Percentiles rank a stretch among this genome's conserved stretches.
Evolutionary conservation across 2,888 invertebrate species (phyloP).

Genomic region (Cataglyphis cursor): DNA sequence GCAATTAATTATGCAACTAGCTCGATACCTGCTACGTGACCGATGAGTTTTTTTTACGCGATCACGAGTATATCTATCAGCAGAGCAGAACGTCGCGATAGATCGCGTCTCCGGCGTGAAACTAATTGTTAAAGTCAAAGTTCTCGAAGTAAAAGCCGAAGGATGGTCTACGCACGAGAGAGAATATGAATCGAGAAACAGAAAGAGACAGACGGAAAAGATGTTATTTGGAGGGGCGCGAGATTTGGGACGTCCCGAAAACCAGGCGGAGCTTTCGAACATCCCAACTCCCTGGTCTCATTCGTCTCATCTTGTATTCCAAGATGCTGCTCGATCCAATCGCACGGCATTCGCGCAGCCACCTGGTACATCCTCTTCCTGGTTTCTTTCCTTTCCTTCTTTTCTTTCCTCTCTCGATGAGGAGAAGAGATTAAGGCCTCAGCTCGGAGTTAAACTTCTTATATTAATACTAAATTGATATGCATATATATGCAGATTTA

Average conservation of each 20-base stretch:
- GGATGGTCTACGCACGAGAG: constrained; percentile 44
- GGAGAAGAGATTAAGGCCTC: neutral
- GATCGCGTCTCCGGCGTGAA: constrained; percentile 72
- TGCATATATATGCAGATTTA: neutral
- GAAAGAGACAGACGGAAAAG: constrained; percentile 29
- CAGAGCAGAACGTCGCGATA: constrained; percentile 59
- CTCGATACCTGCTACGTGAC: constrained; percentile 20
- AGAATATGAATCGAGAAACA: constrained; percentile 58
- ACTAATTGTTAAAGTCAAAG: constrained; percentile 83
- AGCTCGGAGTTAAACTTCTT: neutral
- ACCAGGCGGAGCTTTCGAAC: constrained; percentile 80
- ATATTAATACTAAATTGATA: constrained; percentile 2
- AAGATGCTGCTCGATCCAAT: constrained; percentile 71
- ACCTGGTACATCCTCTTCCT: constrained; percentile 80
- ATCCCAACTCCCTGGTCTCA: constrained; percentile 56
- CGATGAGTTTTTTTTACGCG: constrained; percentile 14
- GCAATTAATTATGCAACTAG: constrained; percentile 22
- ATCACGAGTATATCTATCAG: constrained; percentile 8
- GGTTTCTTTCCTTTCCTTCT: neutral
- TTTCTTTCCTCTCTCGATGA: constrained; percentile 2
- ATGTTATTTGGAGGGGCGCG: constrained; percentile 53
- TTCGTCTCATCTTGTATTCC: constrained; percentile 70
- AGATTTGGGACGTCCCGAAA: constrained; percentile 78
- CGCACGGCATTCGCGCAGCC: constrained; percentile 78
- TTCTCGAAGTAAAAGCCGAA: constrained; percentile 67